phyloP scores from a whole-genome alignment of 2,113 vertebrate species.

The Pomatostomus ruficeps region DNA sequence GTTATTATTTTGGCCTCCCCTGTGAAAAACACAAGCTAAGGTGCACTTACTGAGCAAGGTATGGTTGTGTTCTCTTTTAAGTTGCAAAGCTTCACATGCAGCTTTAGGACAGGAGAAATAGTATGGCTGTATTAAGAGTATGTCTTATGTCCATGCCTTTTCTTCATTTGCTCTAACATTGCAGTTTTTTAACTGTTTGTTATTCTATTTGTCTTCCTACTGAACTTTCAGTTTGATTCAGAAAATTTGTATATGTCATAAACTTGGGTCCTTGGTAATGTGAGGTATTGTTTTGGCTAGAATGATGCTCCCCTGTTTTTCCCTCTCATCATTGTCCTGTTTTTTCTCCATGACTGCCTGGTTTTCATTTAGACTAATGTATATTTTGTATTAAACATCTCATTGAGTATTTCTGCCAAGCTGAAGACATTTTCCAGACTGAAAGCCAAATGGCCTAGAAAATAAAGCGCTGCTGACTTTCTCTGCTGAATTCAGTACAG shows the following conservation, averaged over 20 bases:
- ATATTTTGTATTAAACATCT: slow-evolving; percentile 26
- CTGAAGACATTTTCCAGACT: not conserved
- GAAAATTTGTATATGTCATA: not conserved
- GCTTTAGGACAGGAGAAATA: not conserved
- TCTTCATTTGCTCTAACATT: not conserved
- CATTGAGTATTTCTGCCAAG: not conserved
- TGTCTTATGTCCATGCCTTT: not conserved
- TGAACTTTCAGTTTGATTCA: not conserved
- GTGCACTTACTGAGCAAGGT: not conserved
- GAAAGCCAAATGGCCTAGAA: not conserved
- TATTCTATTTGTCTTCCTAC: not conserved
- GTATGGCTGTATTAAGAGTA: not conserved
- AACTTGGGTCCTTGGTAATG: not conserved
- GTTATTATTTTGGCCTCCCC: not conserved
- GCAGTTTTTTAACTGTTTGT: not conserved
- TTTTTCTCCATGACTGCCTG: not conserved
- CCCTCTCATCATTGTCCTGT: not conserved
- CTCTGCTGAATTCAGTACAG: not conserved
- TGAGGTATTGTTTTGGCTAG: not conserved
- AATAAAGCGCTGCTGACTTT: not conserved
- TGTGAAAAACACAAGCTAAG: not conserved
- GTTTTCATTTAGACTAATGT: slow-evolving; percentile 16
- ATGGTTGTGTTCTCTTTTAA: not conserved
- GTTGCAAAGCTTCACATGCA: not conserved
- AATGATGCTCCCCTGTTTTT: not conserved